Evolutionary conservation across 1,140 invertebrate species (phyloP).

Genomic region (Hyles vespertilio): DNA sequence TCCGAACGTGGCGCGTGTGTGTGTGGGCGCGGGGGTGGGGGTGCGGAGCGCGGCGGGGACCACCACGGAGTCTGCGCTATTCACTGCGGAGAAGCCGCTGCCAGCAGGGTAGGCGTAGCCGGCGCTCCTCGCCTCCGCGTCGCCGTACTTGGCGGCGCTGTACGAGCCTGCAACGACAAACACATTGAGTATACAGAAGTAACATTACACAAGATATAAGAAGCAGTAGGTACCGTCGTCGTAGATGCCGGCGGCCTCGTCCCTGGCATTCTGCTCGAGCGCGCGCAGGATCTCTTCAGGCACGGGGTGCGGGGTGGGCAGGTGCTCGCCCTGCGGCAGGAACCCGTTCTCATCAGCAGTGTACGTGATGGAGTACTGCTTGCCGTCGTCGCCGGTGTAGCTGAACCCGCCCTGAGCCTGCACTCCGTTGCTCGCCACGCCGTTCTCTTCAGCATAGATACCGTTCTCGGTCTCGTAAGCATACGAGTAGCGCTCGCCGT

Average conservation of each 20-base stretch:
- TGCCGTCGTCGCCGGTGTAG: constrained; percentile 80
- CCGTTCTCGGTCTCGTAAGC: constrained; percentile 64
- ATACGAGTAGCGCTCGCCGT: constrained; percentile 58
- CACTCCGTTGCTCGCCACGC: constrained; percentile 58
- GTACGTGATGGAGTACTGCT: constrained; percentile 76
- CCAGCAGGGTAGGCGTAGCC: no score
- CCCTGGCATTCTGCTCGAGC: constrained; percentile 58
- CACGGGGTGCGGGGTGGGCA: constrained; percentile 86
- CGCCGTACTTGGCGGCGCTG: no score
- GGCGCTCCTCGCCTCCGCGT: no score
- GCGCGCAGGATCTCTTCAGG: constrained; percentile 75
- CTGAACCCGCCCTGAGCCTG: constrained; percentile 52
- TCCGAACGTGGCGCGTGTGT: no score
- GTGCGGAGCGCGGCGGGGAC: no score
- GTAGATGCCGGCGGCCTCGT: constrained; percentile 65
- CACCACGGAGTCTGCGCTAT: no score
- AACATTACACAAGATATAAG: constrained; percentile 21
- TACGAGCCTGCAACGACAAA: not conserved
- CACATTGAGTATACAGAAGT: no score
- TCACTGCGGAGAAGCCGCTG: no score
- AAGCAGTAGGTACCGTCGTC: constrained; percentile 48
- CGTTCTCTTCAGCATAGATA: constrained; percentile 55
- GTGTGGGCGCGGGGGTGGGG: no score
- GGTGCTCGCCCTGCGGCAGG: constrained; percentile 82
- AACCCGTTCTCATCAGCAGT: constrained; percentile 89